These are phyloP conservation scores for Diceros bicornis DNA, from an alignment of 2,797 vertebrate species.

Conservation along the genomic window DNA sequence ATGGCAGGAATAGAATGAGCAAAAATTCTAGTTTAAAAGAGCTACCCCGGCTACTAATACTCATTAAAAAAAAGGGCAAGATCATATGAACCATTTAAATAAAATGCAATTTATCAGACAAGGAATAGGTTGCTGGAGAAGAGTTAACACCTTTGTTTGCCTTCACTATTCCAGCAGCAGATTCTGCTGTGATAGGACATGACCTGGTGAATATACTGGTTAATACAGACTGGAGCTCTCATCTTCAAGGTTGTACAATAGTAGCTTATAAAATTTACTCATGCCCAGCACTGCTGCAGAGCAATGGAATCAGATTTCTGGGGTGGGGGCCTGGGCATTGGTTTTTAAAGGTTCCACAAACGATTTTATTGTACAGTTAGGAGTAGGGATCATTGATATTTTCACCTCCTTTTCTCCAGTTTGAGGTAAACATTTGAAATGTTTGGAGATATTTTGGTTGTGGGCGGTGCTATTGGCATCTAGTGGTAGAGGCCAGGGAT, in stretches of 20 bases:
- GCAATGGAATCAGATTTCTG: not conserved
- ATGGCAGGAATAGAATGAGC: not conserved
- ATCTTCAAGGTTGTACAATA: not conserved
- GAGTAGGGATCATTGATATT: not conserved
- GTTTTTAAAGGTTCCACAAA: not conserved
- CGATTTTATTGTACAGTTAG: not conserved
- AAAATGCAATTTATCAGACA: not conserved
- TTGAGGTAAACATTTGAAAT: constrained; percentile 12
- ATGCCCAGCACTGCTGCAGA: not conserved
- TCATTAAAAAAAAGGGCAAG: not conserved
- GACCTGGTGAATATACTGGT: not conserved
- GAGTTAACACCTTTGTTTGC: not conserved
- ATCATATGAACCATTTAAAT: not conserved
- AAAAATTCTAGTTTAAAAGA: constrained; percentile 9
- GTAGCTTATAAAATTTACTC: not conserved
- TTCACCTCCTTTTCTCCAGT: not conserved
- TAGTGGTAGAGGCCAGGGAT: not conserved
- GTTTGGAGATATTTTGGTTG: not conserved
- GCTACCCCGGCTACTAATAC: not conserved
- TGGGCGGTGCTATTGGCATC: not conserved
- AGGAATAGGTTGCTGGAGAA: not conserved
- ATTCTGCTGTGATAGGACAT: not conserved
- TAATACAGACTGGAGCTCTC: not conserved
- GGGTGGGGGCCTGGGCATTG: not conserved
- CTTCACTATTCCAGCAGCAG: not conserved